A percentile compares a stretch with the other conserved stretches of the same genome.
phyloP scores from a whole-genome alignment of 2,113 vertebrate species.

The Peucedramus taeniatus region DNA sequence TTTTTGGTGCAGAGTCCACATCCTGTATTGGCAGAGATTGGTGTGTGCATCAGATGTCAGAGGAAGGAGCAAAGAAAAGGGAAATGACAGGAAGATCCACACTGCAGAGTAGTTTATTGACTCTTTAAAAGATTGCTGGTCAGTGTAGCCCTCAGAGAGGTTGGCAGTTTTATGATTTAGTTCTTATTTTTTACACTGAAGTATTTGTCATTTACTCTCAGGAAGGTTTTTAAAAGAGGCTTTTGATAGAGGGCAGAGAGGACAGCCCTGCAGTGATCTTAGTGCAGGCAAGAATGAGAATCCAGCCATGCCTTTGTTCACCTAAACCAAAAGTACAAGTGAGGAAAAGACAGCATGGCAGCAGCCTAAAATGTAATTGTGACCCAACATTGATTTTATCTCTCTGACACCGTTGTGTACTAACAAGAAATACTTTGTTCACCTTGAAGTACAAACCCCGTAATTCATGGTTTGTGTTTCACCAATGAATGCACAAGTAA shows the following conservation, averaged over 20 bases:
- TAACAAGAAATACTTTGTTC: background rate
- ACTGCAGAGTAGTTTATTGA: background rate
- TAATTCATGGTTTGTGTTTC: background rate
- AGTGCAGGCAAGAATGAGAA: background rate
- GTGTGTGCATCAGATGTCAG: no score
- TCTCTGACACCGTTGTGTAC: background rate
- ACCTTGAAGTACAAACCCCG: background rate
- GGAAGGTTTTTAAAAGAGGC: background rate
- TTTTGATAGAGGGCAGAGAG: background rate
- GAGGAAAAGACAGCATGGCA: background rate
- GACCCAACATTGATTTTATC: background rate
- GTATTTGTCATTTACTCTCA: background rate
- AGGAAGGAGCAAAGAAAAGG: background rate
- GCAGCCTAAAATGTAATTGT: background rate
- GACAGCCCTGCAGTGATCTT: background rate
- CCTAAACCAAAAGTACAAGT: background rate
- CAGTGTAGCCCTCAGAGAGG: background rate
- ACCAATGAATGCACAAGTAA: background rate
- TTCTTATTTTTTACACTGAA: background rate
- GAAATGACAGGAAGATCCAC: background rate
- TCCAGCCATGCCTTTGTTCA: background rate
- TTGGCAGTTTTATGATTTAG: background rate
- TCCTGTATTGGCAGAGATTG: background rate
- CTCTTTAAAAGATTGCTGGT: background rate
- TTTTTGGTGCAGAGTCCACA: fast-evolving